Conservation (phyloP, 2,797 vertebrate species). For the Phalanger gymnotis region DNA sequence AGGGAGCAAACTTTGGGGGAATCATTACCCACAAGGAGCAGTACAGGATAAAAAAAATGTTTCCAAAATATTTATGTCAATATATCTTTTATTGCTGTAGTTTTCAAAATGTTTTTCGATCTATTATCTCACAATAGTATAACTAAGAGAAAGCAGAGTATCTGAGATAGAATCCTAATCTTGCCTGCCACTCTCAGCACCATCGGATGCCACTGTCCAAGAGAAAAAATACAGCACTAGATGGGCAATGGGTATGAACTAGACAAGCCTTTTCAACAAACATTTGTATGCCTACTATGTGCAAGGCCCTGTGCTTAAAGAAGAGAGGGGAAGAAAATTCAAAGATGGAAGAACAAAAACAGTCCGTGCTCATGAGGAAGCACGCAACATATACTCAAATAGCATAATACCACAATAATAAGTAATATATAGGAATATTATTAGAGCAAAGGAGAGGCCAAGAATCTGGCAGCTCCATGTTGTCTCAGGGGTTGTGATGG, state of each 20-base stretch:
- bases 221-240: neutral
- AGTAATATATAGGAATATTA: neutral
- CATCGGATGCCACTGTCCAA: neutral
- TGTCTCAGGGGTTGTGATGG: neutral
- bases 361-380: neutral
- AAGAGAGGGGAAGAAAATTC: neutral
- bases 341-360: neutral
- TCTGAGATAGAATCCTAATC: neutral
- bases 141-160: neutral
- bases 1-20: neutral
- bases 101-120: neutral
- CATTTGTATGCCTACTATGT: neutral
- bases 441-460: neutral
- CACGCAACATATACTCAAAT: neutral
- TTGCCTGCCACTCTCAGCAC: neutral
- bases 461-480: neutral
- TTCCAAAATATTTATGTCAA: neutral
- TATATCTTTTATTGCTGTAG: neutral
- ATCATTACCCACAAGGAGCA: neutral
- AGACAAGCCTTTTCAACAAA: neutral
- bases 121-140: neutral
- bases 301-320: neutral
- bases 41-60: neutral
- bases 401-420: neutral
- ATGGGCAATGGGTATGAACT: neutral